Evolutionary conservation across 1,140 invertebrate species (phyloP), one percentile per base, ranked within the genome.

Genomic region (Zaprionus tsacasi): DNA sequence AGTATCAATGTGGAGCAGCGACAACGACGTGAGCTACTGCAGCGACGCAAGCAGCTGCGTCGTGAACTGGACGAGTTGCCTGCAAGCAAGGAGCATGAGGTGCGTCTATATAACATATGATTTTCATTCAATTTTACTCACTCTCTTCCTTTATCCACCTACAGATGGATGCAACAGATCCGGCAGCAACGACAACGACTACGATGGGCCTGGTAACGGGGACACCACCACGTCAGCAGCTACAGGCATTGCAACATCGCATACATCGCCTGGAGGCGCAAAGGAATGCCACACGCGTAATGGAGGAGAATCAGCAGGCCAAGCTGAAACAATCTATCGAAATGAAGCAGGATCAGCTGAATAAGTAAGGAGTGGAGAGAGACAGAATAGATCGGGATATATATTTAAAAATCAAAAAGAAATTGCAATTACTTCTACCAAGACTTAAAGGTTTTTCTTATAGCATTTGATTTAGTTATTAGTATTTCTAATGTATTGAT

Each of bases 21-120:
- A 45, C 92, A 94, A 61, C 93, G 93, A 8, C 93, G 94, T 92
- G 77, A 94, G 76, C 92, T 94, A 60, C 94, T 94, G 66, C 94
- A 94, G 63, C 74, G 82, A 7, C 83, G 78, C 13, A 79, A 78
- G 52, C 87, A 91, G 45, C 43, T 91, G 8, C 86, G 80, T n/a
- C 60, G 55, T 2, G 77, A 90, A 11, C 55, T 91, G 52, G 85
- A 71, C 1, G 77, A 86, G 13, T 59, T 82, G 70, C 74, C 80
- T 1, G 56, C 74, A 0, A 25, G 25, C 36, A 10, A 43, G 2
- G 70, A 77, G 12, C 54, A 50, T 17, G 52, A 58, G 1, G 77
- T 83, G 68, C 73, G 88, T 30, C n/a, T 50, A 35, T 35, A 35
- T 35, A 35, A 30, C 6, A 30, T 30, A 30, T 30, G 6, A 5